These are phyloP conservation scores for Equus quagga DNA, from an alignment of 2,113 vertebrate species.

Conservation along the genomic window DNA sequence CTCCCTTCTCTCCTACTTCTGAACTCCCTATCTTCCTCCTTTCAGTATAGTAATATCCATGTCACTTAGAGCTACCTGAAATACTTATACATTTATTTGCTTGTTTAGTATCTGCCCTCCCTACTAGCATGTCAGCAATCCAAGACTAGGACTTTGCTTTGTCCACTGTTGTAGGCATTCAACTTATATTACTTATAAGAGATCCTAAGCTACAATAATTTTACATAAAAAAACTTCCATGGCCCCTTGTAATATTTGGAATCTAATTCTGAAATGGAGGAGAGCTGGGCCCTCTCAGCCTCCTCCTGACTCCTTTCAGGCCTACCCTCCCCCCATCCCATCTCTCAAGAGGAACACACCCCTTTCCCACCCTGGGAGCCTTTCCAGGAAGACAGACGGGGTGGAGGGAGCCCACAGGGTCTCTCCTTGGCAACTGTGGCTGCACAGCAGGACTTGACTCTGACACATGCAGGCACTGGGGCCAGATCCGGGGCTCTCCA, in stretches of 20 bases:
- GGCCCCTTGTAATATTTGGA: neutral
- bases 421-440: neutral
- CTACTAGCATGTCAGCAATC: neutral
- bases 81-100: too few relatives aligned
- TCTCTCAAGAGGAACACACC: neutral
- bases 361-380: neutral
- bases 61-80: neutral
- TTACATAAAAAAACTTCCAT: neutral
- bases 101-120: neutral
- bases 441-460: neutral
- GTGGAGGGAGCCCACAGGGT: neutral
- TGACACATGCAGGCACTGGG: neutral
- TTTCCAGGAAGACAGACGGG: neutral
- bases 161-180: neutral
- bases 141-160: neutral
- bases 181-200: neutral
- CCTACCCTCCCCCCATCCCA: neutral
- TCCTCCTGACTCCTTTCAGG: neutral
- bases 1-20: neutral
- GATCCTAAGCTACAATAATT: neutral
- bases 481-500: neutral
- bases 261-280: conserved; percentile 19
- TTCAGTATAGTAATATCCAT: neutral
- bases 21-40: neutral
- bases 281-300: neutral